Conservation (phyloP, 2,113 vertebrate species). For the Nymphicus hollandicus region DNA sequence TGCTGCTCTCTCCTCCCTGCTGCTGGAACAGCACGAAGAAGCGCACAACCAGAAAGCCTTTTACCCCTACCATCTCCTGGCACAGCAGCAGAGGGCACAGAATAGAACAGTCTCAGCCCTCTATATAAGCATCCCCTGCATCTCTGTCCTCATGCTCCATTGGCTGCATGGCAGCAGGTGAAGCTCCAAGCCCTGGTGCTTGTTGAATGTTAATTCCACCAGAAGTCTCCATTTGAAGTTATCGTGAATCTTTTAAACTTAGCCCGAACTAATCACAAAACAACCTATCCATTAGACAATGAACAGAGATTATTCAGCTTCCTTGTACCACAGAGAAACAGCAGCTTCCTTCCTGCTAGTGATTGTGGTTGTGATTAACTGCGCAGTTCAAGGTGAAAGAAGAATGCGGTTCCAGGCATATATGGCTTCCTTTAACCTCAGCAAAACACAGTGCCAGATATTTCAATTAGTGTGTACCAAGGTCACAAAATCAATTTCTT, state of each 20-base stretch:
- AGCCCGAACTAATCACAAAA: background rate
- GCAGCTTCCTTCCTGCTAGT: conserved; percentile 59
- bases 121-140: fast-evolving
- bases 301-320: conserved; percentile 46
- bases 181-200: background rate
- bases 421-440: conserved; percentile 63
- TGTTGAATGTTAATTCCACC: background rate
- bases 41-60: background rate
- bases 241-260: background rate
- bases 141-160: fast-evolving
- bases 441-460: conserved; percentile 65
- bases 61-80: background rate
- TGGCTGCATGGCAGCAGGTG: fast-evolving
- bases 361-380: conserved; percentile 60
- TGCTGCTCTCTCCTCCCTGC: background rate
- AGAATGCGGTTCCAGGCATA: conserved; percentile 35
- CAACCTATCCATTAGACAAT: conserved; percentile 25
- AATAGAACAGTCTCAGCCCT: background rate
- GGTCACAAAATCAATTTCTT: conserved; percentile 78
- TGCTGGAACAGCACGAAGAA: fast-evolving
- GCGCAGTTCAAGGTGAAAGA: conserved; percentile 61
- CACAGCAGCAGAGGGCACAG: fast-evolving
- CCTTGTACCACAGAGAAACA: conserved; percentile 17
- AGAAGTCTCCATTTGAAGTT: background rate
- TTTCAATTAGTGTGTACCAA: conserved; percentile 72